Base-by-base conservation (phyloP, 2,797 vertebrate genomes). In the Pelochelys cantorii region DNA sequence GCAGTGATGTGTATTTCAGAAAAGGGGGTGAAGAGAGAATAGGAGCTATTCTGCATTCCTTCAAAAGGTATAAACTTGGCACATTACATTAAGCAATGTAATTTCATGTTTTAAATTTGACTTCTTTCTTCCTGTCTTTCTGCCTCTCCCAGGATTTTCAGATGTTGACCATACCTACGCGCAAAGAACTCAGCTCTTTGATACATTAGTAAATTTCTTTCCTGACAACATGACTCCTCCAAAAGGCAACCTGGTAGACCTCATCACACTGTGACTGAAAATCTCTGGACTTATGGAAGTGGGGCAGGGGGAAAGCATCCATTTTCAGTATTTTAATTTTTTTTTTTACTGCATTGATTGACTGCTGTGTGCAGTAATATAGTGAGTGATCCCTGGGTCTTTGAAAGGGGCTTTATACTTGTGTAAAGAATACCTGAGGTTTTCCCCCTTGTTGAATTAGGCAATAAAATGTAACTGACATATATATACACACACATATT, bases 191-290 rank as follows among this genome's bases (percentile, higher is more conserved):
- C 99, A 99, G 97, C 99, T 99, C 89, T 99, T 99, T 94, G 99
- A 99, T 98, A 99, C 98, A 0, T 98, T 99, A 27, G 99, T 99
- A 96, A 99, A 99, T 98, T 99, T 99, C 98, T 99, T 99, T 97
- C 99, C 99, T 0, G 99, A 99, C 98, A 99, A 98, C 98, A 99
- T 99, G 99, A 99, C 99, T 71, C 99, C 99, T 31, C 99, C 99
- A 29, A 99, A 99, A 97, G 99, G 99, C 98, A 99, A 99, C 98
- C 97, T 99, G 96, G 99, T 99, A 4, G 99, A 99, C 98, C 99
- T 99, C 97, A 99, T 99, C 97, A 99, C 99, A 5, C 99, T 99
- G 98, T 99, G 98, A 98, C 48, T 20, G 96, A 97, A 74, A 91
- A 91, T 88, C 86, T 75, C 84, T 96, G 93, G 95, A 93, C 90